These are phyloP conservation scores for Halcyon chelicuti DNA, from an alignment of 2,797 vertebrate species.

Conservation along the genomic window DNA sequence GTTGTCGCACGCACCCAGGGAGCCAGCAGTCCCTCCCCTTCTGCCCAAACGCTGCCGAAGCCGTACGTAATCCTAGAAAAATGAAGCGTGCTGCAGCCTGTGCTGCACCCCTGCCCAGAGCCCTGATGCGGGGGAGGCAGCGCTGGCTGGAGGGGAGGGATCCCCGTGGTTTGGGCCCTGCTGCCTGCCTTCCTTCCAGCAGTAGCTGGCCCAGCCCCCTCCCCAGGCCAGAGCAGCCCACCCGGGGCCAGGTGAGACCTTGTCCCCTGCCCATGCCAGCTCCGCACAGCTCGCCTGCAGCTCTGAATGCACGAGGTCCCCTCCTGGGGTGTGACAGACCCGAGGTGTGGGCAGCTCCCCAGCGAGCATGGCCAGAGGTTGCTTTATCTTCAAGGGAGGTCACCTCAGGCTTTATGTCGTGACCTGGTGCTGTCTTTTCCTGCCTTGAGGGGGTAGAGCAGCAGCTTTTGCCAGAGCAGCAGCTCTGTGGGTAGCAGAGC, in stretches of 20 bases:
- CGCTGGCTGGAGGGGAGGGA: neutral
- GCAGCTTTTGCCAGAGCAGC: accelerated
- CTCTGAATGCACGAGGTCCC: neutral
- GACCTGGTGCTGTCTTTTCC: neutral
- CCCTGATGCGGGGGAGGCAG: neutral
- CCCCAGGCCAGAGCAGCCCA: neutral
- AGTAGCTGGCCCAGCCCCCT: accelerated
- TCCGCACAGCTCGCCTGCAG: too few species aligned
- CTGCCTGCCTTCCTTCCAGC: neutral
- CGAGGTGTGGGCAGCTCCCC: neutral
- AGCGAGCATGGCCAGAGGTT: accelerated
- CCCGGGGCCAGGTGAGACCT: accelerated
- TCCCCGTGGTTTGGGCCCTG: accelerated
- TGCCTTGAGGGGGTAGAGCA: neutral
- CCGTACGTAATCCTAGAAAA: neutral
- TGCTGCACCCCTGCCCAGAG: neutral
- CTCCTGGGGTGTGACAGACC: neutral
- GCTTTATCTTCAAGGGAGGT: neutral
- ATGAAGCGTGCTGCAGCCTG: accelerated
- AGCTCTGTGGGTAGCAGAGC: neutral
- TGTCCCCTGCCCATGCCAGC: neutral
- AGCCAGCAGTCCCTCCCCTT: neutral
- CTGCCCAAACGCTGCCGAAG: neutral
- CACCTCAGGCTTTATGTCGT: neutral
- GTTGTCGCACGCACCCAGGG: neutral